Conservation (phyloP, 2,113 vertebrate species). For the Pluvialis apricaria region DNA sequence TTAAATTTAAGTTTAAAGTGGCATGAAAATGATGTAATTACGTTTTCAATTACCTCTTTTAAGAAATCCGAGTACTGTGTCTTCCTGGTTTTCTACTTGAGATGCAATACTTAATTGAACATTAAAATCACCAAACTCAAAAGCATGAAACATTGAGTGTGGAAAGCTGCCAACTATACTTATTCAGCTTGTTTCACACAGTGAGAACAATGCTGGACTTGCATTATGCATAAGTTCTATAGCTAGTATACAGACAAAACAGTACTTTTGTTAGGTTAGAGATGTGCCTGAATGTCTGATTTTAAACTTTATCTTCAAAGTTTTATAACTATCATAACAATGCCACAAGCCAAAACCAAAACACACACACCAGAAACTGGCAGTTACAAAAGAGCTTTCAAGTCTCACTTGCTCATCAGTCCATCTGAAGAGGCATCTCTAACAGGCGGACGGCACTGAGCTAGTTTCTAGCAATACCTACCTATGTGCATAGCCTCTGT, state of each 20-base stretch:
- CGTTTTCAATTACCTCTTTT: slow-evolving; percentile 36
- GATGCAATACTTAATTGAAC: slow-evolving; percentile 1
- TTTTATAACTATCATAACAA: background rate
- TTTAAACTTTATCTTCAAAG: background rate
- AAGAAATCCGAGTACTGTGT: slow-evolving; percentile 34
- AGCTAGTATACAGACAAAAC: background rate
- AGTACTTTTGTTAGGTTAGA: background rate
- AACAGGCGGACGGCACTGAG: background rate
- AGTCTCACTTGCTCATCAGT: slow-evolving; percentile 20
- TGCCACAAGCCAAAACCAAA: background rate
- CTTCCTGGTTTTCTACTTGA: background rate
- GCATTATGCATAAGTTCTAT: background rate
- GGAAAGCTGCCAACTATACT: background rate
- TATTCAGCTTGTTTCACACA: background rate
- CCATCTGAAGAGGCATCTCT: background rate
- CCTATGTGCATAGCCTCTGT: background rate
- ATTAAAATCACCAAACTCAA: slow-evolving; percentile 11
- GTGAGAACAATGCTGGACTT: background rate
- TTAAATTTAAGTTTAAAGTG: slow-evolving; percentile 57
- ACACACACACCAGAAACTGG: background rate
- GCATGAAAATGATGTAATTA: slow-evolving; percentile 56
- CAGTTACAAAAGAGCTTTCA: background rate
- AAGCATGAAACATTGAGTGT: background rate
- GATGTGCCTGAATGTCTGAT: background rate
- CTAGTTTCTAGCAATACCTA: background rate